A percentile compares a stretch with the other conserved stretches of the same genome.
phyloP scores from a whole-genome alignment of 2,797 vertebrate genomes.

The Lepus oiostolus region DNA sequence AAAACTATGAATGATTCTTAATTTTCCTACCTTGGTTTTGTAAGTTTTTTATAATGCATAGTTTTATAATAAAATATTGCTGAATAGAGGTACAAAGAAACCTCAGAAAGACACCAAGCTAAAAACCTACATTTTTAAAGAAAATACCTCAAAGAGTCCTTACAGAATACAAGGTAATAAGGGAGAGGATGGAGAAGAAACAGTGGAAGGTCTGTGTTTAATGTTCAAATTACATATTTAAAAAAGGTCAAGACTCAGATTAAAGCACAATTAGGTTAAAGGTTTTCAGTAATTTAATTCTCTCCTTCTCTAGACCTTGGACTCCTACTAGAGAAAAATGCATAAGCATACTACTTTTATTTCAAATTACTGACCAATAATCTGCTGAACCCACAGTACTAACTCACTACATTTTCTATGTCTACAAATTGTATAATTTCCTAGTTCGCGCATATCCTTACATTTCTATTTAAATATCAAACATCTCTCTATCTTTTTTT shows the following conservation, averaged over 20 bases:
- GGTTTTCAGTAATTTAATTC: neutral
- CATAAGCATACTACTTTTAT: neutral
- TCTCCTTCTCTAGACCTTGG: neutral
- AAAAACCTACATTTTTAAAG: neutral
- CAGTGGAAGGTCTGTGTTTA: neutral
- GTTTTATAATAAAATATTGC: neutral
- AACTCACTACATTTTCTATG: neutral
- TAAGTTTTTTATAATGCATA: constrained; percentile 10
- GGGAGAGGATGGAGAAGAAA: neutral
- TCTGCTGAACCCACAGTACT: neutral
- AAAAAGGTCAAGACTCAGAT: neutral
- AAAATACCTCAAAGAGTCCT: neutral
- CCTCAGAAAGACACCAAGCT: neutral
- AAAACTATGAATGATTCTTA: neutral
- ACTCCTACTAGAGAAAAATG: neutral
- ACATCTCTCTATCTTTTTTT: neutral
- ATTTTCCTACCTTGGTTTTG: neutral
- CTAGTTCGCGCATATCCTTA: neutral
- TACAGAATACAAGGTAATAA: neutral
- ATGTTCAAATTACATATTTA: neutral
- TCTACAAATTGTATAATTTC: neutral
- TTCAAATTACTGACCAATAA: neutral
- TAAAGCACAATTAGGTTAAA: neutral
- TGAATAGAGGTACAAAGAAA: neutral
- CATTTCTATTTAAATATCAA: neutral